A percentile compares a stretch with the other conserved stretches of the same genome.
Conservation (phyloP, 2,888 invertebrate species). For the Cephus sareptanus region DNA sequence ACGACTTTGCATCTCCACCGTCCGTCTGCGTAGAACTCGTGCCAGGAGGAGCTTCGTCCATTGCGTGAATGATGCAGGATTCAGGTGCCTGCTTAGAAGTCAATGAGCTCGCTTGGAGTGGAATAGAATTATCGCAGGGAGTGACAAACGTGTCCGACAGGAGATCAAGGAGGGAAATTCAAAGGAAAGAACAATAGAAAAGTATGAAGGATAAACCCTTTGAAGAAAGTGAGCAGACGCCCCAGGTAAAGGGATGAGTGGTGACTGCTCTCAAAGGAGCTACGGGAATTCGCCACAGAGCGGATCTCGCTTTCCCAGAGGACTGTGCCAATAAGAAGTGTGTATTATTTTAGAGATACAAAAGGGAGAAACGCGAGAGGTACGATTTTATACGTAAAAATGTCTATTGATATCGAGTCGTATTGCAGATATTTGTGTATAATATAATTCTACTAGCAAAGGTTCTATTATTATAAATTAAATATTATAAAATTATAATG, state of each 20-base stretch:
- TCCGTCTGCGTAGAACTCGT: too few species aligned
- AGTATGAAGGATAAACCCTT: conserved; percentile 6
- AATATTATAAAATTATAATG: conserved; percentile 30
- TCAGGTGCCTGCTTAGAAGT: too few species aligned
- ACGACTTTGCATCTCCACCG: too few species aligned
- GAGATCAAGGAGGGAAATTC: background rate
- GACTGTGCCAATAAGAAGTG: conserved; percentile 13
- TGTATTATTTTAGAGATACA: conserved; percentile 15
- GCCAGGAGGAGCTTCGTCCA: too few species aligned
- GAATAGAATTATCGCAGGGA: too few species aligned
- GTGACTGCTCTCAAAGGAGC: too few species aligned
- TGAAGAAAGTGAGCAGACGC: too few species aligned
- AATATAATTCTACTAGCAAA: conserved; percentile 33
- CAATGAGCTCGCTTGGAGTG: too few species aligned
- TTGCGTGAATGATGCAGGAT: too few species aligned
- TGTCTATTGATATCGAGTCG: conserved; percentile 15
- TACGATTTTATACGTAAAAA: conserved; percentile 35
- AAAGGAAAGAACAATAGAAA: conserved; percentile 8
- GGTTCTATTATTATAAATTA: conserved; percentile 20
- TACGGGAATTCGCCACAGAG: background rate
- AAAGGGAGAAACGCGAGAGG: conserved; percentile 2
- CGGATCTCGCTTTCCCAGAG: background rate
- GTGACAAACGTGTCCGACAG: too few species aligned
- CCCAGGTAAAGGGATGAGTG: too few species aligned
- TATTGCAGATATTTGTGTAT: conserved; percentile 24